Evolutionary conservation across 2,113 vertebrate species (phyloP).

Genomic region (Irena cyanogastra): DNA sequence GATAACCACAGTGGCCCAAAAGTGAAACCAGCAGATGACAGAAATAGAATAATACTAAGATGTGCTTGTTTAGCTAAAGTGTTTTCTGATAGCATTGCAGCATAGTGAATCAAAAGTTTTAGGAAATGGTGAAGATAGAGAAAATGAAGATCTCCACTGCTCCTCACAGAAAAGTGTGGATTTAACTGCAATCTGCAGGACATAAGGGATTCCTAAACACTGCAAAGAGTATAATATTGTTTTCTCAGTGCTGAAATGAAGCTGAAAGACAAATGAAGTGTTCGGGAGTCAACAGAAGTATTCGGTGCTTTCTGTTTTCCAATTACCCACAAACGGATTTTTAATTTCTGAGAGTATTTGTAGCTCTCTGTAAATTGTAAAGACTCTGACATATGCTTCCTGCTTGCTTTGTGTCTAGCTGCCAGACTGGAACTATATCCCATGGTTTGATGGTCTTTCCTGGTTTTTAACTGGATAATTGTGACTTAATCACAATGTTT

Average conservation of each 20-base stretch:
- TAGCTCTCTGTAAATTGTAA: not conserved
- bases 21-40: not conserved
- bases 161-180: not conserved
- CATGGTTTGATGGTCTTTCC: not conserved
- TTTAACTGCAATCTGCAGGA: not conserved
- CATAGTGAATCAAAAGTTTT: not conserved
- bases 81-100: not conserved
- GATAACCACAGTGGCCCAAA: not conserved
- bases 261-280: not conserved
- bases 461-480: not conserved
- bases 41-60: not conserved
- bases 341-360: not conserved
- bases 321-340: not conserved
- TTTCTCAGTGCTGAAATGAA: not conserved
- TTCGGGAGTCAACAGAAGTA: not conserved
- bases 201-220: not conserved
- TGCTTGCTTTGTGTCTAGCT: not conserved
- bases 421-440: not conserved
- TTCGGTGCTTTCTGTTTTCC: not conserved
- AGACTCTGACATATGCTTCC: rapidly evolving
- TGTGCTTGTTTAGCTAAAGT: not conserved
- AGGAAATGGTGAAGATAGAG: not conserved
- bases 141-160: not conserved
- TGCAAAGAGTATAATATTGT: not conserved
- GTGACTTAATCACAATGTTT: not conserved